Evolutionary conservation across 2,113 vertebrate species (phyloP).

Genomic region (Hippocampus comes): DNA sequence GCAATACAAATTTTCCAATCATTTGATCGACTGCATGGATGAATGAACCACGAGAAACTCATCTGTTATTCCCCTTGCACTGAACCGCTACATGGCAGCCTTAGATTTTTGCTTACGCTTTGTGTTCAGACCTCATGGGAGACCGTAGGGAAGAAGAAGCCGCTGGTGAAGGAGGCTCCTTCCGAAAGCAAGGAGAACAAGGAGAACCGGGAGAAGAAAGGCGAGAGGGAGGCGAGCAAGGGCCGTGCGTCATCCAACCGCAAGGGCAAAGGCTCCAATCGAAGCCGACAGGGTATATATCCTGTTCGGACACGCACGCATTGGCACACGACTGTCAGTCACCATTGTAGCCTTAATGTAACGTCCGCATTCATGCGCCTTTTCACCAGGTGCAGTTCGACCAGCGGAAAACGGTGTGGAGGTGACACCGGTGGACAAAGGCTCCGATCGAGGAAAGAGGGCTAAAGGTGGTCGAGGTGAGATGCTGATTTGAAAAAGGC

Average conservation of each 20-base stretch:
- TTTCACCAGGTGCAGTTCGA: conserved; percentile 66
- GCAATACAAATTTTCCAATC: too few species aligned
- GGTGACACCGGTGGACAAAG: conserved; percentile 77
- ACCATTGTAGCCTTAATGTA: neutral
- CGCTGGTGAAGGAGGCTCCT: conserved; percentile 81
- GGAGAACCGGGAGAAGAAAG: conserved; percentile 85
- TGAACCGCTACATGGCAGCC: neutral
- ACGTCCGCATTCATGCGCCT: neutral
- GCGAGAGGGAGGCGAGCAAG: conserved; percentile 82
- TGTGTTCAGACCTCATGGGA: conserved; percentile 88
- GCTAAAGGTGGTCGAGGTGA: conserved; percentile 83
- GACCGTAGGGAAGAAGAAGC: conserved; percentile 95
- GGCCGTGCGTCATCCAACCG: conserved; percentile 77
- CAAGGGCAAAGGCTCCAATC: conserved; percentile 80
- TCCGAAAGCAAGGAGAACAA: conserved; percentile 91
- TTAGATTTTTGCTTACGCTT: neutral
- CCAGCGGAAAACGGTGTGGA: conserved; percentile 93
- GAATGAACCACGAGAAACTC: neutral
- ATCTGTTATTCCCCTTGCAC: neutral
- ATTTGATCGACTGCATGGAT: neutral
- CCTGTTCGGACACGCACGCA: neutral
- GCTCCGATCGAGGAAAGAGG: conserved; percentile 83
- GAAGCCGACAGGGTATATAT: conserved; percentile 79
- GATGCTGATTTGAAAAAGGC: conserved; percentile 5
- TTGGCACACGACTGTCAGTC: neutral